Evolutionary conservation across 2,888 invertebrate genomes (phyloP), one percentile per base, ranked within the genome.

Genomic region (Mesochorus sp.): DNA sequence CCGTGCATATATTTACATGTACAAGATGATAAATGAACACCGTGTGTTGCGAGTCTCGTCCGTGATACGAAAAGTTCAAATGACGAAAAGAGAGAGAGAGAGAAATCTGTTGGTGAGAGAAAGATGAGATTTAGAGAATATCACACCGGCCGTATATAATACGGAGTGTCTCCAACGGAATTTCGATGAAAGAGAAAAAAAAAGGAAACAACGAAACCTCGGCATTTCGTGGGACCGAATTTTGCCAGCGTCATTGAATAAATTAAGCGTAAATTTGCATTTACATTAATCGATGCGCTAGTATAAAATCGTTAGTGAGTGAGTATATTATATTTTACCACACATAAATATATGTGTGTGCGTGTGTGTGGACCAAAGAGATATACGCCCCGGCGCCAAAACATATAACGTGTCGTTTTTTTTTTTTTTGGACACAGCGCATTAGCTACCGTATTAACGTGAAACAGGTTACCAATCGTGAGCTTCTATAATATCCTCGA

Each of bases 361-460:
- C 34, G 37, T 42, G 21, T 21, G 31, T 3, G 12, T 8, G 14
- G 14, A 44, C 6, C 10, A 6, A 19, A 26, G 37, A 51, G 55
- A 74, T 39, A 53, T 53, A 71, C 28, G 66, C 53, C 53, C 44
- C 61, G 78, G 75, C 70, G 78, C 74, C 74, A 78, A 24, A 51
- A 31, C 51, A 28, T 47, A 21, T 24, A 26, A 55, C n/a, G n/a
- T 26, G 10, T 28, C 24, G 12, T 31, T 31, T 28, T 68, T 24
- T 47, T 37, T 71, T 49, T 26, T 28, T n/a, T 12, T 55, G 21
- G 67, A 53, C 53, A 47, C 49, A 49, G 14, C 34, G 51, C 49
- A n/a, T n/a, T n/a, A 42, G 78, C 78, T 78, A 78, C 78, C 70
- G 78, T 74, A 78, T 70, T 61, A 74, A 77, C 72, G 57, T 68